Evolutionary conservation across 1,140 invertebrate genomes (phyloP), one percentile per base, ranked within the genome.

Genomic region (Drosophila ohnishii): DNA sequence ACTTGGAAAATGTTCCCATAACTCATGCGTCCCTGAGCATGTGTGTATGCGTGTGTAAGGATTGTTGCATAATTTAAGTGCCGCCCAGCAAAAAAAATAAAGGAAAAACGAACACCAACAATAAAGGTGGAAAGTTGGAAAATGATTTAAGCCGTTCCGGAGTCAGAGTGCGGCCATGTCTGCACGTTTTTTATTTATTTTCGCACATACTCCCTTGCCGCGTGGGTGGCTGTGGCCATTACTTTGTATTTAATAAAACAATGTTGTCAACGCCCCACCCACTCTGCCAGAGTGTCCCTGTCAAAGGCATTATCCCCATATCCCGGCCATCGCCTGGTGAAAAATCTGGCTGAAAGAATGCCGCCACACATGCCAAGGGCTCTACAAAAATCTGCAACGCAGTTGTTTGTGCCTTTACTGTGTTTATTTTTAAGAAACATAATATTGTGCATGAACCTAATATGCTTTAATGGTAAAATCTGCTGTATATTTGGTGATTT

Each of bases 221-320:
- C 10, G 50, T 39, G 30, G 32, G 42, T 30, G 40, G 28, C 37
- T 42, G 63, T 59, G 40, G 64, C 77, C 61, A 66, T 80, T 80
- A 84, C 73, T 80, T 80, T 73, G 72, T 84, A 84, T 84, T 84
- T 84, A 84, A 80, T 84, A 84, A 70, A 80, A 84, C 80, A 84
- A 84, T 80, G 80, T 84, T 84, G 79, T 67, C 57, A 64, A 42
- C 57, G 51, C 56, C 76, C 32, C 37, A 16, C 28, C 48, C n/a
- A 32, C 51, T 22, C 51, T 11, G 34, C 44, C 45, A 42, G 45
- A 56, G 58, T 60, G 51, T 64, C 28, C 48, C 48, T 76, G 75
- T 79, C 76, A 76, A 67, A 80, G 80, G 65, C 57, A 83, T 84
- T 72, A 66, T 62, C 75, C 69, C 47, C 40, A 14, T 48, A 19